Conservation (phyloP, 1,140 invertebrate genomes). For the Eueides isabella region DNA sequence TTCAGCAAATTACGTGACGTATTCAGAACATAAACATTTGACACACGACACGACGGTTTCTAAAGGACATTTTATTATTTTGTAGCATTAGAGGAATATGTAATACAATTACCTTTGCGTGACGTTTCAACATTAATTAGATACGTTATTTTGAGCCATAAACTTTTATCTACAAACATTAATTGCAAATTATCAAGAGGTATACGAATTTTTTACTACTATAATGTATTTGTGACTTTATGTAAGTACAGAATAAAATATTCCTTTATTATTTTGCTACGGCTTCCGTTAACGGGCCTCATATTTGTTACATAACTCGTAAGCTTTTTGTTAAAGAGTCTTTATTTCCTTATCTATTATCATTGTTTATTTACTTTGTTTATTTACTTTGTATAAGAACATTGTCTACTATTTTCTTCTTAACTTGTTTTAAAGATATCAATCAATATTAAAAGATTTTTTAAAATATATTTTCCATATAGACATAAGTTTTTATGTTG, state of each 20-base stretch:
- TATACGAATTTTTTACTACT: conserved; percentile 2
- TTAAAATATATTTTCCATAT: too few relatives aligned
- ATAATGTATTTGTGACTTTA: background rate
- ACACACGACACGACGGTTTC: background rate
- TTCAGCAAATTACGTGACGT: background rate
- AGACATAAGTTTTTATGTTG: too few relatives aligned
- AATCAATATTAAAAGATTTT: too few relatives aligned
- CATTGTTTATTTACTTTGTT: too few relatives aligned
- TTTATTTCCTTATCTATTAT: too few relatives aligned
- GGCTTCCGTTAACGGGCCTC: background rate
- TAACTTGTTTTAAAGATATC: too few relatives aligned
- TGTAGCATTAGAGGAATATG: conserved; percentile 4
- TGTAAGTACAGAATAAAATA: background rate
- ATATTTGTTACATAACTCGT: too few relatives aligned
- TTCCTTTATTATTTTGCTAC: background rate
- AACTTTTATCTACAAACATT: conserved; percentile 6
- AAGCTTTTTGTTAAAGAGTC: too few relatives aligned
- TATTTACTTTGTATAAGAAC: too few relatives aligned
- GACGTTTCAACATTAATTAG: conserved; percentile 6
- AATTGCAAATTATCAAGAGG: conserved; percentile 9
- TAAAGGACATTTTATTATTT: background rate
- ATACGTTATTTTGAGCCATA: conserved; percentile 7
- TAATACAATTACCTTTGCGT: conserved; percentile 10
- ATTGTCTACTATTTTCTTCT: too few relatives aligned
- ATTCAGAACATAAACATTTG: background rate